Conservation (phyloP, 1,140 invertebrate species). For the Drosophila melanica region DNA sequence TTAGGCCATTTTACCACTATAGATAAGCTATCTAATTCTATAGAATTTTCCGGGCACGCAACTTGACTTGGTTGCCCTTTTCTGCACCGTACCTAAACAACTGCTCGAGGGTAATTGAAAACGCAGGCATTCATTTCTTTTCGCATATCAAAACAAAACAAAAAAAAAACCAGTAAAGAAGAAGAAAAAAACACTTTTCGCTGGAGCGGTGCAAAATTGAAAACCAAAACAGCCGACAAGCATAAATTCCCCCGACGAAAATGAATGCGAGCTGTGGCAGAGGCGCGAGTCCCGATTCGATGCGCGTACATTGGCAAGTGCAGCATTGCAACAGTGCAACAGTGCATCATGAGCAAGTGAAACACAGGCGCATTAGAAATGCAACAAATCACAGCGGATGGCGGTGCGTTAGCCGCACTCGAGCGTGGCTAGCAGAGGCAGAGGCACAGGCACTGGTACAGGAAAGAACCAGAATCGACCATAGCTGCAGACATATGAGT, state of each 20-base stretch:
- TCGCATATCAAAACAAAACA: constrained; percentile 5
- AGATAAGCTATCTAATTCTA: constrained; percentile 42
- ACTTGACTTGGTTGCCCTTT: constrained; percentile 43
- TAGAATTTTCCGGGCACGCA: constrained; percentile 32
- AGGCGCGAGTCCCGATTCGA: constrained; percentile 16
- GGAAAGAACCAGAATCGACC: constrained; percentile 62
- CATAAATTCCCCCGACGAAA: constrained; percentile 68
- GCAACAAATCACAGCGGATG: constrained; percentile 74
- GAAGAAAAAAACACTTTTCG: constrained; percentile 37
- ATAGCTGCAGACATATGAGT: constrained; percentile 71
- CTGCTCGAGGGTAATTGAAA: constrained; percentile 72
- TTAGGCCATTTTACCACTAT: constrained; percentile 56
- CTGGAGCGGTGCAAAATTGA: constrained; percentile 56
- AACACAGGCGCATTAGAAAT: constrained; percentile 75
- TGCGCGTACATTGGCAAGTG: constrained; percentile 61
- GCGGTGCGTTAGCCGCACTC: constrained; percentile 35
- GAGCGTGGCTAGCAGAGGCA: constrained; percentile 25
- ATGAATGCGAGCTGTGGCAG: constrained; percentile 47
- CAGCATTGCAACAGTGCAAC: constrained; percentile 46
- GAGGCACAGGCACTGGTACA: constrained; percentile 26
- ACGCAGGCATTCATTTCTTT: constrained; percentile 50
- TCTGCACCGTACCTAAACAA: constrained; percentile 18
- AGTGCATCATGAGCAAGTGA: constrained; percentile 58
- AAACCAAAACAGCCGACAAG: constrained; percentile 63
- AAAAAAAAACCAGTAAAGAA: neutral